Evolutionary conservation across 2,888 invertebrate species (phyloP).

Genomic region (Cephalotes varians): DNA sequence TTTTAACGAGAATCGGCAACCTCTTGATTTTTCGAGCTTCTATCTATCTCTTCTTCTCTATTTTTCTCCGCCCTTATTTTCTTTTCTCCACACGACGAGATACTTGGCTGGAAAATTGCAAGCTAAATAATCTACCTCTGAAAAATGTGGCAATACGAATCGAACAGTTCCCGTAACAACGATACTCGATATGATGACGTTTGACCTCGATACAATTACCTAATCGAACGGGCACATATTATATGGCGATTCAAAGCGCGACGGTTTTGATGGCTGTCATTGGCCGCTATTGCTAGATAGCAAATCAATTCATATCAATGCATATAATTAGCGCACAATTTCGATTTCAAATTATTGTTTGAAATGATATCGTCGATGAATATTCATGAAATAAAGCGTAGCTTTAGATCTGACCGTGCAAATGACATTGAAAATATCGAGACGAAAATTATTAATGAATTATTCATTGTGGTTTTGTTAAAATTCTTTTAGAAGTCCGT

Average conservation of each 20-base stretch:
- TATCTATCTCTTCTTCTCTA: background rate
- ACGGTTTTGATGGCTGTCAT: constrained; percentile 27
- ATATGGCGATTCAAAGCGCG: constrained; percentile 28
- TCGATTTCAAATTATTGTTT: constrained; percentile 38
- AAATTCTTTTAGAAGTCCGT: background rate
- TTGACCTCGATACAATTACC: constrained; percentile 43
- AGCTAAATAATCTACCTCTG: background rate
- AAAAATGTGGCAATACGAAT: background rate
- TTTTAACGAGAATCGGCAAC: background rate
- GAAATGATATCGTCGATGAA: constrained; percentile 30
- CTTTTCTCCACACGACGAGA: background rate
- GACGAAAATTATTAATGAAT: constrained; percentile 20
- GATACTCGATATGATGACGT: constrained; percentile 7
- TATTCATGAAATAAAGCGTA: constrained; percentile 18
- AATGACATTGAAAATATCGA: constrained; percentile 26
- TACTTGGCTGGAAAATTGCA: background rate
- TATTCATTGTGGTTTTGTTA: background rate
- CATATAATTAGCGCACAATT: constrained; percentile 41
- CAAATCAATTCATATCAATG: constrained; percentile 16
- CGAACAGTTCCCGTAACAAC: constrained; percentile 19
- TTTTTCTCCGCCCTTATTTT: background rate
- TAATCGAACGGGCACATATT: constrained; percentile 21
- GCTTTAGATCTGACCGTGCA: background rate
- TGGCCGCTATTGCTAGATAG: background rate
- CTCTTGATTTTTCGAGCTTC: background rate